These are phyloP conservation scores for Sebastes flavidus DNA, from an alignment of 2,797 vertebrate species.

Conservation along the genomic window DNA sequence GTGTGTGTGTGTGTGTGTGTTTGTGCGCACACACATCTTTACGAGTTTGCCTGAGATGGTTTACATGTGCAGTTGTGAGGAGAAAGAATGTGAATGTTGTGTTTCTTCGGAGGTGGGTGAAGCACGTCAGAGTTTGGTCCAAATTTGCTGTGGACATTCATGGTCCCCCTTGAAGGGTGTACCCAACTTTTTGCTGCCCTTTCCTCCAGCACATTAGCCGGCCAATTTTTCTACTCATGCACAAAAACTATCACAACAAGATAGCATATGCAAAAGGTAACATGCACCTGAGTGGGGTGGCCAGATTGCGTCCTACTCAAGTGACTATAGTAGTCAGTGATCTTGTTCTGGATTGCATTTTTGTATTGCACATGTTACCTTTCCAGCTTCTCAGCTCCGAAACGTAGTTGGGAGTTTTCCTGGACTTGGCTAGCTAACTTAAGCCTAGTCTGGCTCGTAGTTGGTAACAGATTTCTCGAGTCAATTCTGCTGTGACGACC, in stretches of 20 bases:
- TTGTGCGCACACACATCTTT: neutral
- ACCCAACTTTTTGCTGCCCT: too few species aligned
- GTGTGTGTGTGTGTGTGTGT: neutral
- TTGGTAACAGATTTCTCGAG: too few species aligned
- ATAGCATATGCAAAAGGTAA: too few species aligned
- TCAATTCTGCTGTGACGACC: too few species aligned
- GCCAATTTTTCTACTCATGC: neutral
- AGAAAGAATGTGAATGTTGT: neutral
- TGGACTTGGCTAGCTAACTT: too few species aligned
- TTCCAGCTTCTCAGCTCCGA: too few species aligned
- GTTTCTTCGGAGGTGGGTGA: too few species aligned
- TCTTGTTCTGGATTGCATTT: neutral
- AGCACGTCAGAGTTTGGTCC: too few species aligned
- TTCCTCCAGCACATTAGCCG: neutral
- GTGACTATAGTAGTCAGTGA: neutral
- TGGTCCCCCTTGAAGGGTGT: too few species aligned
- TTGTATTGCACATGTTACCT: neutral
- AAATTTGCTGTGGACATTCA: neutral
- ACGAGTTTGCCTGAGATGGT: neutral
- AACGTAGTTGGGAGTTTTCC: too few species aligned
- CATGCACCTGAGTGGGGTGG: neutral
- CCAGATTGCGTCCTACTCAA: neutral
- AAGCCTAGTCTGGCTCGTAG: too few species aligned
- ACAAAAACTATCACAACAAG: too few species aligned
- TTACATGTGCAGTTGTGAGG: neutral